Base-by-base conservation (phyloP, 2,113 vertebrate genomes). In the Dicaeum eximium region DNA sequence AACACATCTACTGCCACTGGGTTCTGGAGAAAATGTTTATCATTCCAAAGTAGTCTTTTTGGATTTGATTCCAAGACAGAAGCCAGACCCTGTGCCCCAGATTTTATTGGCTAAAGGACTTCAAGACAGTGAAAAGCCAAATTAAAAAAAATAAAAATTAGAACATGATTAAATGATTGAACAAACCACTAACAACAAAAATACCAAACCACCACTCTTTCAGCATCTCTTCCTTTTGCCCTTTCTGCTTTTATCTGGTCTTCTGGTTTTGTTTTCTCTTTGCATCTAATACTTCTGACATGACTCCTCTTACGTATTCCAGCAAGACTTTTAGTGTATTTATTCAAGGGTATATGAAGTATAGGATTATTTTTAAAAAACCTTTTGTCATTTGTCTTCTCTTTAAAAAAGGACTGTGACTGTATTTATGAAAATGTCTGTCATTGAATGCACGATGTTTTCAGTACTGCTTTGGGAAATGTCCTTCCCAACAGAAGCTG, bases 331-430 rank as follows among this genome's bases (percentile, higher is more conserved):
- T 37, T 13, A 19, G 15, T 33, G 1, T 44, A 45, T 58, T 61
- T 70, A 74, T 35, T 45, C 56, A 38, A 90, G 73, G 5, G 2
- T 51, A 15, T 35, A 30, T 22, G 9, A 87, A 75, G 2, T 27
- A 45, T 2, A n/a, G n/a, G n/a, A n/a, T n/a, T n/a, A n/a, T n/a
- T 30, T 10, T 11, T 0, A 27, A 33, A n/a, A n/a, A n/a, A n/a
- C 13, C 1, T 80, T 66, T 61, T 38, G 1, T 19, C 0, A 2
- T 72, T 74, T 64, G 1, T 33, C 8, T 9, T 56, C 19, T 48
- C 44, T 79, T 38, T 86, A 18, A 3, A 51, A 61, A 53, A 71
- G 4, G 14, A 21, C 15, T 56, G 10, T 45, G 69, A 31, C 58
- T 22, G 5, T 10, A 11, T 44, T 28, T 25, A 37, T 77, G 50